Base-by-base conservation (phyloP, 2,888 invertebrate species). In the Pseudeuparius sepicola region DNA sequence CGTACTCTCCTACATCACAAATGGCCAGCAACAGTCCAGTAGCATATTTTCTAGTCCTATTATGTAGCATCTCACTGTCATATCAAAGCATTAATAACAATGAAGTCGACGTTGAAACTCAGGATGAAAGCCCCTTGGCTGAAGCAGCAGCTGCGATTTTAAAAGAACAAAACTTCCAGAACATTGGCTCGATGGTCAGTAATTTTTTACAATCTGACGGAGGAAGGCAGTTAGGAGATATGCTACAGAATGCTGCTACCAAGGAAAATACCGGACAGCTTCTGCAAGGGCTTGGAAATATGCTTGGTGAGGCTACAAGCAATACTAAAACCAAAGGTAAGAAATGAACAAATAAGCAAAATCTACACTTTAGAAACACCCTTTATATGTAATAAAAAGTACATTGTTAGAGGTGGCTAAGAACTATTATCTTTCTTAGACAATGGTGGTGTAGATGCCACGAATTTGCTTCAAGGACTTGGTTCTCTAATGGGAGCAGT, bases 121-220 rank as follows among this genome's bases (percentile, higher is more conserved):
- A 40, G 27, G 68, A 71, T 23, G 63, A 72, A 1, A 75, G 70
- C 51, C 77, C 77, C 0, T 66, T 83, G 31, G 53, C 80, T 44
- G 79, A 83, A 44, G 69, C 79, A 38, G 82, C 82, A 1, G 71
- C 76, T 2, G 67, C 75, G 11, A 69, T 85, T 35, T 65, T 84
- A 9, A 9, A 20, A 14, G 41, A 43, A 35, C 39, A 43, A 30
- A 54, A 60, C 23, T 50, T 57, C 6, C 53, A 57, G 30, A 56
- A 62, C 55, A 73, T 84, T 1, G 79, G 78, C 2, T 73, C 71
- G 5, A 63, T 83, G 28, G 64, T 84, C 6, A 76, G 75, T 2
- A 70, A 67, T 16, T 66, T 85, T 29, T 71, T 84, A 68, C 78
- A 81, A 47, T 72, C 77, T 1, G 78, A 74, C 34, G 69, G 70